Conservation (phyloP, 2,113 vertebrate genomes). For the Erythrolamprus reginae region DNA sequence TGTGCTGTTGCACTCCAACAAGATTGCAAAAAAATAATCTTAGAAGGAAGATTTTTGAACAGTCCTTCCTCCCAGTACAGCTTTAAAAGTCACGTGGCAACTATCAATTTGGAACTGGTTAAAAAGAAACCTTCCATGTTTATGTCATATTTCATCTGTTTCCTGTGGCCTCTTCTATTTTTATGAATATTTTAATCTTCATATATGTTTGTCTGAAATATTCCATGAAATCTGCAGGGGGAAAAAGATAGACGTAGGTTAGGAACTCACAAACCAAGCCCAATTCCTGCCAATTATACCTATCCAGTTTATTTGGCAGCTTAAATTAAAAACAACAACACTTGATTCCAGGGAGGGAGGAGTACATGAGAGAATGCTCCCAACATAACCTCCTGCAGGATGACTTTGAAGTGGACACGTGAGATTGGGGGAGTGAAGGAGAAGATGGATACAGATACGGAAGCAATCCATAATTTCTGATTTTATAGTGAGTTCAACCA, state of each 20-base stretch:
- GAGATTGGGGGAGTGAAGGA: not conserved
- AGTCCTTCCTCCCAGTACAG: not conserved
- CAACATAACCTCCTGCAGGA: not conserved
- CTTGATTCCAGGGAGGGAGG: not conserved
- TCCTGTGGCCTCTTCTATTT: not conserved
- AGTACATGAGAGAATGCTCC: not conserved
- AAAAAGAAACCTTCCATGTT: not conserved
- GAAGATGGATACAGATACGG: not conserved
- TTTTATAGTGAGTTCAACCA: not conserved
- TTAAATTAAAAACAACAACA: not conserved
- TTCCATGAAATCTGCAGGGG: not conserved
- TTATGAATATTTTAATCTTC: not conserved
- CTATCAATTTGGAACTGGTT: not conserved
- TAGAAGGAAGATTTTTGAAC: not conserved
- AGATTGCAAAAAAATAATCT: not conserved
- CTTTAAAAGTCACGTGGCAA: not conserved
- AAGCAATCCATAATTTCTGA: not conserved
- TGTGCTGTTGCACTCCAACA: not conserved
- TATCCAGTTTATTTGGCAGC: not conserved
- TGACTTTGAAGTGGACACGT: not conserved
- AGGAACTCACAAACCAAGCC: not conserved
- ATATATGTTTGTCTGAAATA: not conserved
- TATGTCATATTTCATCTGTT: not conserved
- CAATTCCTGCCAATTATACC: not conserved
- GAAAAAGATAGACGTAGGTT: not conserved